A percentile compares a stretch with the other conserved stretches of the same genome.
Evolutionary conservation across 2,888 invertebrate species (phyloP).

Genomic region (Leucophora obtusa): DNA sequence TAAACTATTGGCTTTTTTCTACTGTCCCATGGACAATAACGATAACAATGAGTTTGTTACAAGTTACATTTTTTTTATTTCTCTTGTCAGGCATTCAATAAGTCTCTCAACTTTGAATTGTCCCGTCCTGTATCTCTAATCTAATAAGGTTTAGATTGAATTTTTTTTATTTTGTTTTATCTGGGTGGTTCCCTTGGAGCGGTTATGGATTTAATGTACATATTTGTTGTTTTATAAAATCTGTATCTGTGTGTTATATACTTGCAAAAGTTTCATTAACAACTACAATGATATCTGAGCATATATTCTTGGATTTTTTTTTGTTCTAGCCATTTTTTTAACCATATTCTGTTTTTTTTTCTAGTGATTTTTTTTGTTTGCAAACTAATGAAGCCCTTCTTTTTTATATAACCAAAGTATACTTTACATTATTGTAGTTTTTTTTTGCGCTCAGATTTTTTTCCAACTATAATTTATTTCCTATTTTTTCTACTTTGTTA

Average conservation of each 20-base stretch:
- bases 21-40: slow-evolving; percentile 22
- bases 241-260: slow-evolving; percentile 32
- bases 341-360: slow-evolving; percentile 3
- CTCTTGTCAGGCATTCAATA: neutral
- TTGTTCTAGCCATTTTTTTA: slow-evolving; percentile 32
- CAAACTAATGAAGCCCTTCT: slow-evolving; percentile 62
- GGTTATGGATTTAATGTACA: slow-evolving; percentile 4
- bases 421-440: slow-evolving; percentile 56
- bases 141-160: neutral
- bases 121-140: neutral
- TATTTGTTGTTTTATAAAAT: slow-evolving; percentile 1
- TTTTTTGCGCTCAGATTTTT: slow-evolving; percentile 10
- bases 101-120: neutral
- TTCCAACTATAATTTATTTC: slow-evolving; percentile 12
- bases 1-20: slow-evolving; percentile 30
- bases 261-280: slow-evolving; percentile 57
- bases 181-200: neutral
- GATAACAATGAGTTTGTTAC: slow-evolving; percentile 10
- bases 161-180: neutral
- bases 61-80: neutral
- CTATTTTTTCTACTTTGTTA: slow-evolving; percentile 46
- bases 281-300: slow-evolving; percentile 57
- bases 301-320: slow-evolving; percentile 46
- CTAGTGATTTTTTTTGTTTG: neutral
- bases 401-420: slow-evolving; percentile 44